Percentiles rank a stretch among this genome's conserved stretches.
Evolutionary conservation across 2,113 vertebrate species (phyloP).

Genomic region (Emydocephalus ijimae): DNA sequence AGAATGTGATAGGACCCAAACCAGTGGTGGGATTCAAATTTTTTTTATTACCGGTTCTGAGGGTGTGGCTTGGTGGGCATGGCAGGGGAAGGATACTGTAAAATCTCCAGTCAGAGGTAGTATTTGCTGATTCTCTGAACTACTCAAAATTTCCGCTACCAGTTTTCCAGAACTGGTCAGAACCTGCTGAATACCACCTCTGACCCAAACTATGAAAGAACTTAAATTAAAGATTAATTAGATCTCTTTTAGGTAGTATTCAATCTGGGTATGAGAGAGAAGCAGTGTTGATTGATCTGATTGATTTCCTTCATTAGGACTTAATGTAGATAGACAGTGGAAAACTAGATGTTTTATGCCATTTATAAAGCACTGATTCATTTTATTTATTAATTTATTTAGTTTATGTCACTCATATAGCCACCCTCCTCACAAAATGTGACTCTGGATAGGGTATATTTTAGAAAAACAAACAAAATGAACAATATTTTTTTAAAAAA

Average conservation of each 20-base stretch:
- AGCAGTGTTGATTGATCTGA: neutral
- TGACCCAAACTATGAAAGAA: neutral
- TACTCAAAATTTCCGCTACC: too few species aligned
- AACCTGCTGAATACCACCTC: too few species aligned
- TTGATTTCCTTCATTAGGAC: neutral
- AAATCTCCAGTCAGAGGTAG: too few species aligned
- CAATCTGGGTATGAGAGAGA: neutral
- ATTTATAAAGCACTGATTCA: neutral
- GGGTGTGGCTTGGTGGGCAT: too few species aligned
- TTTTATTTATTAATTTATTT: neutral
- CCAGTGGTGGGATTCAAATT: too few species aligned
- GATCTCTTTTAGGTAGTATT: neutral
- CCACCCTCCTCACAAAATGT: neutral
- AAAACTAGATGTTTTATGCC: neutral
- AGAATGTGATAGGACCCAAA: neutral
- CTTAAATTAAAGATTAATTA: neutral
- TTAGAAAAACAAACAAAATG: neutral
- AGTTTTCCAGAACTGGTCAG: too few species aligned
- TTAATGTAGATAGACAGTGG: neutral
- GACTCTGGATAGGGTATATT: neutral
- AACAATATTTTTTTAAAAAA: neutral
- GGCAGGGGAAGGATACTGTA: too few species aligned
- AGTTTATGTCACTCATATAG: neutral
- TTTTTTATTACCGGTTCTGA: too few species aligned
- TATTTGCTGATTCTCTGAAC: too few species aligned